Percentiles rank a stretch among this genome's conserved stretches.
These are phyloP conservation scores for Meleagris gallopavo DNA, from an alignment of 2,113 vertebrate genomes.

Conservation along the genomic window DNA sequence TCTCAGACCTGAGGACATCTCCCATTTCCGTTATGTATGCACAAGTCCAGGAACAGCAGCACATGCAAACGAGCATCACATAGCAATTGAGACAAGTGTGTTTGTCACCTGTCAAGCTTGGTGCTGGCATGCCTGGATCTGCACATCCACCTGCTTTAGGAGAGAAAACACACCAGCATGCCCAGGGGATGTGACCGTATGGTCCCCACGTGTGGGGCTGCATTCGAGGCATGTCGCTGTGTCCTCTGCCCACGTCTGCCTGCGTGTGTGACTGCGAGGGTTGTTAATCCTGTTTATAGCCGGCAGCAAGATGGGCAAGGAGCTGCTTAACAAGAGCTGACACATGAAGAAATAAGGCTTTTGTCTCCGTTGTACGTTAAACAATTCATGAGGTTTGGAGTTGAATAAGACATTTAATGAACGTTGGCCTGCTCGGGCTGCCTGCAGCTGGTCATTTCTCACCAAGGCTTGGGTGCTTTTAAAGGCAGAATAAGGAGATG, in stretches of 20 bases:
- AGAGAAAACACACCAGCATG: neutral
- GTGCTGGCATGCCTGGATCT: neutral
- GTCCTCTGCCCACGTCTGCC: neutral
- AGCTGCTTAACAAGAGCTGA: constrained; percentile 76
- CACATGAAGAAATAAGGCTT: constrained; percentile 79
- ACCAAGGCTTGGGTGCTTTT: constrained; percentile 64
- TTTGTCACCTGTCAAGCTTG: neutral
- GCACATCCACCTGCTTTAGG: neutral
- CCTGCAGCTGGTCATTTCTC: constrained; percentile 80
- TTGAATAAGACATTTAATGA: constrained; percentile 82
- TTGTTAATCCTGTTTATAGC: constrained; percentile 77
- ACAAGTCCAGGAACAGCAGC: neutral
- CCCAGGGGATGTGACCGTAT: fast-evolving
- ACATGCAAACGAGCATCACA: fast-evolving
- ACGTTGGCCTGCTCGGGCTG: constrained; percentile 69
- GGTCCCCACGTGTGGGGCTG: neutral
- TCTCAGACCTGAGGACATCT: neutral
- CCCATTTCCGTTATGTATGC: fast-evolving
- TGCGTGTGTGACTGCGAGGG: neutral
- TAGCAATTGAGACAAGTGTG: neutral
- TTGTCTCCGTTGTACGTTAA: constrained; percentile 79
- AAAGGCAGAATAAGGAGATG: constrained; percentile 37
- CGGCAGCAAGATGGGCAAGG: constrained; percentile 72
- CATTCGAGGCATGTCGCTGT: neutral
- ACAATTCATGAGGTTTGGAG: constrained; percentile 82